These are phyloP conservation scores for Rhynchonema sp. DNA, from an alignment of 2,888 invertebrate species.

Conservation along the genomic window DNA sequence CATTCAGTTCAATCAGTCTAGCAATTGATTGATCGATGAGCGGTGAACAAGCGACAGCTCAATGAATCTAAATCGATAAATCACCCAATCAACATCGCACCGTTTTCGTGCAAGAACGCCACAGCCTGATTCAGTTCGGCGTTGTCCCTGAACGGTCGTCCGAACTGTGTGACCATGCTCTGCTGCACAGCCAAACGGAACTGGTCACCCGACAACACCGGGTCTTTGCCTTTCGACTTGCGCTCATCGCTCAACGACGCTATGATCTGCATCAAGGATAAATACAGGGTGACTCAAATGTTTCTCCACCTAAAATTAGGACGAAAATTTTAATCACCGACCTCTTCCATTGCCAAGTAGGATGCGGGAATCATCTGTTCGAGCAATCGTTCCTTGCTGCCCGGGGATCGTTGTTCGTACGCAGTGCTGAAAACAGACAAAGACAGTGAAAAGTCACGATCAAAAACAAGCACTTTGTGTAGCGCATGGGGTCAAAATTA, in stretches of 20 bases:
- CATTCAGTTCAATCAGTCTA: too few relatives aligned
- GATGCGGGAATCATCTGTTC: conserved; percentile 88
- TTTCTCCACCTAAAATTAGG: background rate
- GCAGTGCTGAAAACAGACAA: too few relatives aligned
- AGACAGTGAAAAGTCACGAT: too few relatives aligned
- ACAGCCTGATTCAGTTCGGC: conserved; percentile 85
- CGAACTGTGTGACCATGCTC: conserved; percentile 46
- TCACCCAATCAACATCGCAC: conserved; percentile 32
- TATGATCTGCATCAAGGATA: conserved; percentile 31
- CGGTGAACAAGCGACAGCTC: too few relatives aligned
- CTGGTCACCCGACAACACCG: conserved; percentile 60
- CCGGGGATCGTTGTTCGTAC: conserved; percentile 67
- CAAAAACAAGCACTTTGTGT: too few relatives aligned
- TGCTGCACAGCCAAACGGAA: conserved; percentile 40
- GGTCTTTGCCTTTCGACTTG: conserved; percentile 43
- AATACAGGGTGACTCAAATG: too few relatives aligned
- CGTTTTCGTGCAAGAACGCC: conserved; percentile 89
- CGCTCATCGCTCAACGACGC: conserved; percentile 57
- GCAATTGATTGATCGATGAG: too few relatives aligned
- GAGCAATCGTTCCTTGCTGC: conserved; percentile 67
- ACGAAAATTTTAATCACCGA: too few relatives aligned
- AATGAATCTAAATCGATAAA: too few relatives aligned
- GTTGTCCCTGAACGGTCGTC: conserved; percentile 46
- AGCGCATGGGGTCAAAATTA: too few relatives aligned
- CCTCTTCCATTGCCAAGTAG: conserved; percentile 80